phyloP scores from a whole-genome alignment of 1,140 invertebrate species.

The Aradophagus sp. region DNA sequence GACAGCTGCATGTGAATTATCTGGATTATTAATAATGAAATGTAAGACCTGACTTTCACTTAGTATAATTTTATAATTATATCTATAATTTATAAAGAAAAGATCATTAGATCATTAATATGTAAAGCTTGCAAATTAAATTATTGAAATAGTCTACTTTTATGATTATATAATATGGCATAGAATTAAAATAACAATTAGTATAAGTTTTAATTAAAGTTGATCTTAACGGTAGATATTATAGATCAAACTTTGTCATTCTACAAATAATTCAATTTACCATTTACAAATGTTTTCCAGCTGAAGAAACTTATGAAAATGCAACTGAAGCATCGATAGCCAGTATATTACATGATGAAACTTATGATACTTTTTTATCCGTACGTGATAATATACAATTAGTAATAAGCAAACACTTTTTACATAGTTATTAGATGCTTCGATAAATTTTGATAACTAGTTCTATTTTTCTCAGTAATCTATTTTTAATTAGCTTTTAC shows the following conservation, averaged over 20 bases:
- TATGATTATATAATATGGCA: too few species aligned
- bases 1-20: conserved; percentile 80
- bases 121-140: conserved; percentile 1
- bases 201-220: too few species aligned
- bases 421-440: too few species aligned
- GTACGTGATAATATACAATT: conserved; percentile 5
- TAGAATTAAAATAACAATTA: too few species aligned
- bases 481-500: too few species aligned
- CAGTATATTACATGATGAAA: conserved; percentile 13
- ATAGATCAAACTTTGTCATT: too few species aligned
- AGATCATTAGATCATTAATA: conserved; percentile 2
- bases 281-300: conserved; percentile 22
- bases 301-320: conserved; percentile 10
- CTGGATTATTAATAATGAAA: conserved; percentile 80
- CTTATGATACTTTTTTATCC: conserved; percentile 7
- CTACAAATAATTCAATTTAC: too few species aligned
- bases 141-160: conserved; percentile 8
- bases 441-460: not conserved
- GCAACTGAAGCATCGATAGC: conserved; percentile 8
- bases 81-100: too few species aligned
- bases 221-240: too few species aligned
- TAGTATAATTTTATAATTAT: conserved; percentile 17
- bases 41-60: too few species aligned
- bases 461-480: not conserved
- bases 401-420: conserved; percentile 3